phyloP scores from a whole-genome alignment of 2,888 invertebrate genomes.

The Andrena chrysosceles region DNA sequence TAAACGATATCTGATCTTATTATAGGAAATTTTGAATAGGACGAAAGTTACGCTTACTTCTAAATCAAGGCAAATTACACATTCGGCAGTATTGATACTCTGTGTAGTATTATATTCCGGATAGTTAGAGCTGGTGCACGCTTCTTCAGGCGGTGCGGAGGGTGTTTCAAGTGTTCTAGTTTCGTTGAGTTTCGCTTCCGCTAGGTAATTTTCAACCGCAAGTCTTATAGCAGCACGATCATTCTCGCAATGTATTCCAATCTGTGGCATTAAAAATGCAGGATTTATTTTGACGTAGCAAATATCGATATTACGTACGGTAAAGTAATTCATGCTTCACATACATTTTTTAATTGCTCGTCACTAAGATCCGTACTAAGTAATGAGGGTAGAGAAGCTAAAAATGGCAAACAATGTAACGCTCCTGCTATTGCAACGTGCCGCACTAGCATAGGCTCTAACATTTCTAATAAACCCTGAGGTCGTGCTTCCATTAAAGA shows the following conservation, averaged over 20 bases:
- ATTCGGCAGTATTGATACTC: constrained; percentile 87
- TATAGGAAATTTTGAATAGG: not conserved
- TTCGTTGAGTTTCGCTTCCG: constrained; percentile 78
- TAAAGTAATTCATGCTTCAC: constrained; percentile 28
- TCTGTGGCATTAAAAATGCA: constrained; percentile 66
- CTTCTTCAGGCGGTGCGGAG: constrained; percentile 78
- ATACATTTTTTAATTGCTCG: constrained; percentile 86
- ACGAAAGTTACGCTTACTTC: constrained; percentile 85
- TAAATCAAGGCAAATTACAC: constrained; percentile 93
- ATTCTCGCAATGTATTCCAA: constrained; percentile 80
- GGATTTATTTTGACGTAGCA: constrained; percentile 3
- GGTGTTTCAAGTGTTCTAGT: constrained; percentile 71
- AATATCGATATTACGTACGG: not conserved
- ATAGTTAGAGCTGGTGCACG: constrained; percentile 77
- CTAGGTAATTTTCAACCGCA: constrained; percentile 87
- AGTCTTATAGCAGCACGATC: constrained; percentile 88
- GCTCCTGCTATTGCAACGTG: constrained; percentile 90
- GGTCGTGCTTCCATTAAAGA: constrained; percentile 92
- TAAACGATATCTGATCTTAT: not conserved
- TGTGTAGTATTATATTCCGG: constrained; percentile 76
- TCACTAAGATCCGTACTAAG: constrained; percentile 86
- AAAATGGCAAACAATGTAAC: constrained; percentile 91
- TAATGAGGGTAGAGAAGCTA: constrained; percentile 86
- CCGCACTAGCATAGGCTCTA: constrained; percentile 90
- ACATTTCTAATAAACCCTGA: constrained; percentile 87